Evolutionary conservation across 2,113 vertebrate genomes (phyloP).

Genomic region (Zosterops borbonicus): DNA sequence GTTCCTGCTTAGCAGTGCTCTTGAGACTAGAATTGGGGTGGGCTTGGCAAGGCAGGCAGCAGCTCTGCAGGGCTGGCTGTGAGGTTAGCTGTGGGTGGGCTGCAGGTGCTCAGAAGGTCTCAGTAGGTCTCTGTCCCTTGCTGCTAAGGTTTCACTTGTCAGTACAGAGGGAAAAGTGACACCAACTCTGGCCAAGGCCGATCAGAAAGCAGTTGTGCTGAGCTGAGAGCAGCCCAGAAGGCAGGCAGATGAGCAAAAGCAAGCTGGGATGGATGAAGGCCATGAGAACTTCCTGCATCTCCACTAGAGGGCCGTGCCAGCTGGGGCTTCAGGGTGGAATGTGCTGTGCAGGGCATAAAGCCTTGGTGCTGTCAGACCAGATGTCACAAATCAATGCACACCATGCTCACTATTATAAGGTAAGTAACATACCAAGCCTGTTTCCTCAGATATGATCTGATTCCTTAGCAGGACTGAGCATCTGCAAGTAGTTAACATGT

Average conservation of each 20-base stretch:
- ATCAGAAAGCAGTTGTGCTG: neutral
- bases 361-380: neutral
- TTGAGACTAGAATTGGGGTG: neutral
- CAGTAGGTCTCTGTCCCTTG: neutral
- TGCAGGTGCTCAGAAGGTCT: neutral
- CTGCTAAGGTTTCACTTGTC: neutral
- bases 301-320: neutral
- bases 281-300: neutral
- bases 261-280: neutral
- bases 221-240: neutral
- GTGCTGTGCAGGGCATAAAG: fast-evolving
- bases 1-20: neutral
- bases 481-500: neutral
- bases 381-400: neutral
- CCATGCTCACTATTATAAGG: neutral
- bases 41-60: neutral
- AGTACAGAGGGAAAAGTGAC: neutral
- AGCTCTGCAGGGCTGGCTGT: neutral
- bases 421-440: neutral
- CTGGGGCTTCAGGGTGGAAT: neutral
- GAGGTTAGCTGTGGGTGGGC: neutral
- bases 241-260: neutral
- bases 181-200: neutral
- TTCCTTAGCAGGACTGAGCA: neutral
- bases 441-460: neutral